Percentiles rank a stretch among this genome's conserved stretches.
Evolutionary conservation across 92 coral and sea anemone species (phyloP).

Genomic region (Zoanthus sansibaricus): DNA sequence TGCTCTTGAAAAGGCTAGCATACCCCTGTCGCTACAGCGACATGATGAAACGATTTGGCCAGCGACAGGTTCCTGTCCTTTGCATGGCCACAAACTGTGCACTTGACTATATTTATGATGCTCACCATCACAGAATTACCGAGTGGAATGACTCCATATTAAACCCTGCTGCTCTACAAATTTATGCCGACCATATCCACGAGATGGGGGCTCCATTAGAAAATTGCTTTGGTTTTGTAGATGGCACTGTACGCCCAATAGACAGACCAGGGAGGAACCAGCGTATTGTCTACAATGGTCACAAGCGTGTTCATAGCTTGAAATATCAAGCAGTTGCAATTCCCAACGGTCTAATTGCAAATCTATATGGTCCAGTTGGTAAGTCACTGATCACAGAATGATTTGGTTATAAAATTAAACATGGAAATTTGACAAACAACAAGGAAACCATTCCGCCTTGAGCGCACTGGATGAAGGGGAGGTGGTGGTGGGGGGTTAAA

Average conservation of each 20-base stretch:
- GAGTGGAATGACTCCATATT: constrained; percentile 68
- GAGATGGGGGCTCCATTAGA: constrained; percentile 63
- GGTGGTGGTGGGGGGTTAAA: constrained; percentile 22
- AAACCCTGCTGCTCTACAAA: constrained; percentile 56
- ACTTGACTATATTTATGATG: constrained; percentile 65
- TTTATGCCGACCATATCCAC: constrained; percentile 39
- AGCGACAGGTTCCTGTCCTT: constrained; percentile 65
- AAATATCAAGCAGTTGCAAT: constrained; percentile 39
- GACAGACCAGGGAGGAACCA: constrained; percentile 29
- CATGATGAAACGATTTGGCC: constrained; percentile 41
- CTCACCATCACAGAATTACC: constrained; percentile 55
- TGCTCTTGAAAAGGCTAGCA: constrained; percentile 66
- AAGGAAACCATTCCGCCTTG: constrained; percentile 20
- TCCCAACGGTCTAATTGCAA: constrained; percentile 54
- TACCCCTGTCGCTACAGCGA: constrained; percentile 40
- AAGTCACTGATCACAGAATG: constrained; percentile 7
- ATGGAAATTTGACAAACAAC: constrained; percentile 14
- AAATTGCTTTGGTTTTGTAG: constrained; percentile 52
- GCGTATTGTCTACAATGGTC: not conserved
- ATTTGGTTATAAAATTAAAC: constrained; percentile 1
- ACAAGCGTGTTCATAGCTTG: constrained; percentile 28
- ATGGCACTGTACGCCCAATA: constrained; percentile 16
- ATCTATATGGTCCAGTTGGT: constrained; percentile 49
- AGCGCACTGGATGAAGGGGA: constrained; percentile 5
- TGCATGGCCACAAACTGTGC: constrained; percentile 75